A percentile compares a stretch with the other conserved stretches of the same genome.
Evolutionary conservation across 1,140 invertebrate species (phyloP).

Genomic region (Branchinecta lynchi): DNA sequence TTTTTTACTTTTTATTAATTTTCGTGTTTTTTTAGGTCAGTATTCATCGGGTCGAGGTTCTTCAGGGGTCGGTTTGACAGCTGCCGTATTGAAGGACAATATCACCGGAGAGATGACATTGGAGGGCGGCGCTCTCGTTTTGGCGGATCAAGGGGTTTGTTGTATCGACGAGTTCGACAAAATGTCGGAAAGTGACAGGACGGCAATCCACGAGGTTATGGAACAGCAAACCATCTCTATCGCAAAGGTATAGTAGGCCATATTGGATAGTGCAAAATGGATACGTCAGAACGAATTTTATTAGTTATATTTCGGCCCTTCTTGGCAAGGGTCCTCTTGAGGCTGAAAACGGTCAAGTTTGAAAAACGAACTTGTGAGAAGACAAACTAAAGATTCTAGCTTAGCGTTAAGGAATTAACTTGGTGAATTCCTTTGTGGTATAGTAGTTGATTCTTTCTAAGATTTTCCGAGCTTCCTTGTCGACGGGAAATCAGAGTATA

Average conservation of each 20-base stretch:
- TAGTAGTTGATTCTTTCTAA: too few species aligned
- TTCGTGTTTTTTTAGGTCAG: conserved; percentile 40
- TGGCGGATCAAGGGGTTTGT: conserved; percentile 97
- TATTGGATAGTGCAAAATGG: too few species aligned
- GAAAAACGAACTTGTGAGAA: too few species aligned
- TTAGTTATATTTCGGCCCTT: too few species aligned
- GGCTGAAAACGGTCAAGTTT: too few species aligned
- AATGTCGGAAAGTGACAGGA: conserved; percentile 94
- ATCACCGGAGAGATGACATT: conserved; percentile 98
- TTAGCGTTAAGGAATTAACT: too few species aligned
- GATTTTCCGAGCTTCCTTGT: too few species aligned
- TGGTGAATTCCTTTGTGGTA: too few species aligned
- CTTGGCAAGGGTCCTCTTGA: too few species aligned
- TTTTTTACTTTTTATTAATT: conserved; percentile 17
- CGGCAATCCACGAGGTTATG: conserved; percentile 99
- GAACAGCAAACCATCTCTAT: conserved; percentile 99
- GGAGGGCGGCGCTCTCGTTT: conserved; percentile 96
- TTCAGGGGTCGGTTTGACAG: conserved; percentile 91
- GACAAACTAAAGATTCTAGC: too few species aligned
- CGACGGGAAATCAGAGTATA: too few species aligned
- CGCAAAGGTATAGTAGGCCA: conserved; percentile 55
- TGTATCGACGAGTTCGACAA: conserved; percentile 99
- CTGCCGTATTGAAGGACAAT: conserved; percentile 92
- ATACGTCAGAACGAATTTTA: too few species aligned
- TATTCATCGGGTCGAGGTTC: conserved; percentile 99